Percentiles rank a stretch among this genome's conserved stretches.
Conservation (phyloP, 1,140 invertebrate species). For the Bombus superbus region DNA sequence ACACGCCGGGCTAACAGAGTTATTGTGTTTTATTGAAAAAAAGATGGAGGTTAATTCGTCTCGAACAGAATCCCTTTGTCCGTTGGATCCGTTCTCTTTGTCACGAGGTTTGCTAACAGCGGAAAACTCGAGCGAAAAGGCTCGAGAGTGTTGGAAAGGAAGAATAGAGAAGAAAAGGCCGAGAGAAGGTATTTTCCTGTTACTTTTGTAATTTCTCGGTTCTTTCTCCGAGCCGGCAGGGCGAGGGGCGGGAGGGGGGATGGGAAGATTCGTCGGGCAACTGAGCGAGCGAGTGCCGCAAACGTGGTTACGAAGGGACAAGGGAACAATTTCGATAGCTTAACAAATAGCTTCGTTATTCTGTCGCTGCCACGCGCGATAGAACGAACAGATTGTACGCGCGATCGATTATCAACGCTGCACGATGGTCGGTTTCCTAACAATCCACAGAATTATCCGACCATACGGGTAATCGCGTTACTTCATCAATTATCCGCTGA, state of each 20-base stretch:
- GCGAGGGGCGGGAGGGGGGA: fast-evolving
- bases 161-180: not conserved
- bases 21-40: not conserved
- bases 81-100: not conserved
- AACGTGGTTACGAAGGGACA: not conserved
- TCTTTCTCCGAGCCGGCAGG: not conserved
- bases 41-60: slow-evolving; percentile 15
- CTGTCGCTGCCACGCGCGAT: slow-evolving; percentile 22
- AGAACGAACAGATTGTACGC: slow-evolving; percentile 26
- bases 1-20: slow-evolving; percentile 12
- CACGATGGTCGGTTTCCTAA: slow-evolving; percentile 49
- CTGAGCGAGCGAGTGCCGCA: not conserved
- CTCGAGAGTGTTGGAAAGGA: not conserved
- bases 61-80: slow-evolving; percentile 18
- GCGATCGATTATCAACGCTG: slow-evolving; percentile 52
- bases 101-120: not conserved
- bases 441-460: slow-evolving; percentile 62
- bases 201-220: not conserved
- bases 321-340: slow-evolving; percentile 30
- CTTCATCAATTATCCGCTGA: slow-evolving; percentile 66
- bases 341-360: slow-evolving; percentile 25
- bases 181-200: not conserved
- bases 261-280: not conserved
- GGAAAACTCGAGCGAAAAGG: not conserved
- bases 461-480: slow-evolving; percentile 62